These are phyloP conservation scores for Hemiscyllium ocellatum DNA, from an alignment of 2,113 vertebrate species.

Conservation along the genomic window DNA sequence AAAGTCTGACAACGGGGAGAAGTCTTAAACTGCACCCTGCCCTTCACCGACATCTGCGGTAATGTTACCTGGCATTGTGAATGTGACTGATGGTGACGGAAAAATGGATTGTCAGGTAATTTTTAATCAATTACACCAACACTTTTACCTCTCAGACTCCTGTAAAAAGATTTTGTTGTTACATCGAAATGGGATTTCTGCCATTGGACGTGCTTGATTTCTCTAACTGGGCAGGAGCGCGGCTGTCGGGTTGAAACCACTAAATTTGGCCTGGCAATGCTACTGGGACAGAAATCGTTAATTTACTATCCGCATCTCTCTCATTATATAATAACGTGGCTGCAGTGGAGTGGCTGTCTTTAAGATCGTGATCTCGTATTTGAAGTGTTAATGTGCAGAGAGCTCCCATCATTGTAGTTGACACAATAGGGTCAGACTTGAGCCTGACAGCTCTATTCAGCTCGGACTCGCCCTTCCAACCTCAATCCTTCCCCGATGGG, in stretches of 20 bases:
- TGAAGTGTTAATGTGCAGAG: background rate
- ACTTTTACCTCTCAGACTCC: background rate
- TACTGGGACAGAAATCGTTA: background rate
- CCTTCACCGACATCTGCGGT: background rate
- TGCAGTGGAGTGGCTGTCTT: background rate
- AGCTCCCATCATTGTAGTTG: background rate
- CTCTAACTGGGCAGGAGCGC: background rate
- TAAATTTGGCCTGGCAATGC: background rate
- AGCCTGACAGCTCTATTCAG: background rate
- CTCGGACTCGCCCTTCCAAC: background rate
- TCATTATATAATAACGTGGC: background rate
- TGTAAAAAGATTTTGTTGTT: background rate
- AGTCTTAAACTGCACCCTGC: background rate
- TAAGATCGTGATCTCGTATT: background rate
- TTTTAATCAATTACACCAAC: background rate
- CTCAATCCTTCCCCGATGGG: background rate
- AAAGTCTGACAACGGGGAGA: background rate
- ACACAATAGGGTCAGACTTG: background rate
- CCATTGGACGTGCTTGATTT: background rate
- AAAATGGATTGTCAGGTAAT: background rate
- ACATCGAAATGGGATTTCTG: background rate
- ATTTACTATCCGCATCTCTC: background rate
- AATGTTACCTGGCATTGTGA: background rate
- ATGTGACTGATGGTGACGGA: too few relatives aligned
- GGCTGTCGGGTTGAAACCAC: background rate